A percentile compares a stretch with the other conserved stretches of the same genome.
Evolutionary conservation across 2,113 vertebrate genomes (phyloP).

Genomic region (Lethenteron reissneri): DNA sequence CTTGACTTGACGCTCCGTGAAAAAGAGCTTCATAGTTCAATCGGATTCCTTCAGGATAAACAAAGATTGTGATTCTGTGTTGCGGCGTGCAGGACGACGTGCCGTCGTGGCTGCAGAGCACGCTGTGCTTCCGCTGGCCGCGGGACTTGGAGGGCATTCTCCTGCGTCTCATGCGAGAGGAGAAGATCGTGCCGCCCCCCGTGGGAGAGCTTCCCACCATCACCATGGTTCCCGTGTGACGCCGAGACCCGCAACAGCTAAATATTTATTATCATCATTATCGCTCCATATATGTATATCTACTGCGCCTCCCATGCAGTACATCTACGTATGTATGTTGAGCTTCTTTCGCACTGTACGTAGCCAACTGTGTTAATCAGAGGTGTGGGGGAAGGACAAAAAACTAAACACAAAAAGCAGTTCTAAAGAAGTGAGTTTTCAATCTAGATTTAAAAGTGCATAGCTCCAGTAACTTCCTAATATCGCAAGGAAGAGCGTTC

Average conservation of each 20-base stretch:
- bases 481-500: too few relatives aligned
- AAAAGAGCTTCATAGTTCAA: neutral
- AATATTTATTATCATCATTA: neutral
- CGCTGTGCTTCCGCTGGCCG: constrained; percentile 63
- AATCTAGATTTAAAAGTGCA: too few relatives aligned
- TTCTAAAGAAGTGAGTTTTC: too few relatives aligned
- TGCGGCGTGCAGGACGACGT: constrained; percentile 36
- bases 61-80: constrained; percentile 9
- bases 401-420: too few relatives aligned
- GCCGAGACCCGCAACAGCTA: neutral
- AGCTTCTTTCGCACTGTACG: too few relatives aligned
- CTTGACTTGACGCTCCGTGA: neutral
- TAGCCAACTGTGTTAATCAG: too few relatives aligned
- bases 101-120: constrained; percentile 72
- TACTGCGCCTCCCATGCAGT: too few relatives aligned
- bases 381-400: too few relatives aligned
- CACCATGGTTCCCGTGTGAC: constrained; percentile 21
- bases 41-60: constrained; percentile 10
- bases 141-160: constrained; percentile 51
- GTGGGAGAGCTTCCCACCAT: constrained; percentile 41
- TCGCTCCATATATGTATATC: too few relatives aligned
- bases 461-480: too few relatives aligned
- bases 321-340: too few relatives aligned
- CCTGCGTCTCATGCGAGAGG: constrained; percentile 53
- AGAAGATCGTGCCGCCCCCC: constrained; percentile 46